A percentile compares a stretch with the other conserved stretches of the same genome.
Conservation (phyloP, 1,140 invertebrate genomes). For the Drosophila oshimai region DNA sequence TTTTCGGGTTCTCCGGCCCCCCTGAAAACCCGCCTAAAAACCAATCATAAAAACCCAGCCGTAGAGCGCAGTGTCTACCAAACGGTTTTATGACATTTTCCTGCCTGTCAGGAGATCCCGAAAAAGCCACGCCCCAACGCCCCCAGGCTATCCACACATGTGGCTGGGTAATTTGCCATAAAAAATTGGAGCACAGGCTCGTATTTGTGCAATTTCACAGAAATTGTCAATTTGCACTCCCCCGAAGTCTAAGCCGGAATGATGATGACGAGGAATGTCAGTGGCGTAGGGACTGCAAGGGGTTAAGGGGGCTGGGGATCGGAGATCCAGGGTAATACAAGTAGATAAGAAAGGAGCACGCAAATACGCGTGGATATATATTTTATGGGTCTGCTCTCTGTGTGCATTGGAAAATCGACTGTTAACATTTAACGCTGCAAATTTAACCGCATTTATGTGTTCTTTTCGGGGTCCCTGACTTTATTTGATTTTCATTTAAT, state of each 20-base stretch:
- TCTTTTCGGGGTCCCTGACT: slow-evolving; percentile 30
- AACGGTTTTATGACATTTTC: slow-evolving; percentile 71
- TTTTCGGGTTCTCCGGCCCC: too few species aligned
- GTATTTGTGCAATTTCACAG: slow-evolving; percentile 79
- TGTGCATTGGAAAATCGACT: slow-evolving; percentile 67
- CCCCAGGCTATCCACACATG: slow-evolving; percentile 32
- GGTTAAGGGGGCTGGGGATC: background rate
- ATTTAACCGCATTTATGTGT: slow-evolving; percentile 69
- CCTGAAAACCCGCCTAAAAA: slow-evolving; percentile 46
- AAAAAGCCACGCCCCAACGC: slow-evolving; percentile 25
- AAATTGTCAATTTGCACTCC: slow-evolving; percentile 80
- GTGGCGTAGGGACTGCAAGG: background rate
- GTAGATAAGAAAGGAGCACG: slow-evolving; percentile 39
- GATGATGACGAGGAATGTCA: slow-evolving; percentile 9
- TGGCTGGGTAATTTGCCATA: slow-evolving; percentile 76
- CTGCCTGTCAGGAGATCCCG: slow-evolving; percentile 2
- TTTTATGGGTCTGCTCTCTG: slow-evolving; percentile 59
- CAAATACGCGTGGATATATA: slow-evolving; percentile 75
- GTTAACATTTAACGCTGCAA: slow-evolving; percentile 79
- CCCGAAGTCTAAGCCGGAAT: slow-evolving; percentile 68
- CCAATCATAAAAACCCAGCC: slow-evolving; percentile 73
- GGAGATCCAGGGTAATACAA: background rate
- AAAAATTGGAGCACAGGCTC: slow-evolving; percentile 72
- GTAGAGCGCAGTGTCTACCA: slow-evolving; percentile 45
- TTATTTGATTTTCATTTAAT: slow-evolving; percentile 76